Base-by-base conservation (phyloP, 2,888 invertebrate species). In the Drepana falcataria region DNA sequence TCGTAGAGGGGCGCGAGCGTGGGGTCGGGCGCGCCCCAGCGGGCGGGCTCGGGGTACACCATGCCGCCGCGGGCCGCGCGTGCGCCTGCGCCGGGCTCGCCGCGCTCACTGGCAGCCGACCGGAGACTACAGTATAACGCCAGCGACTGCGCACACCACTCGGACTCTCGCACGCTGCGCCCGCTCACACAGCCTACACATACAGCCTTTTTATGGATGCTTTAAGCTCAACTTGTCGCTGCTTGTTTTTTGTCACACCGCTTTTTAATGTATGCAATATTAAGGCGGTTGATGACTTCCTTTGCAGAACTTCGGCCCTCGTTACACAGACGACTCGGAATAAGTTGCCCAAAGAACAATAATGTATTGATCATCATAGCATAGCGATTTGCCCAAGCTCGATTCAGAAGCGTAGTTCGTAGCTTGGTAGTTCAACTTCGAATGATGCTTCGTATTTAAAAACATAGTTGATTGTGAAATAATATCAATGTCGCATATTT, bases 1-100 rank as follows among this genome's bases (percentile, higher is more conserved):
- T 93, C 93, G 91, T 93, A 93, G 83, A 93, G 92, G 81, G 93
- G 93, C 73, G 93, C 91, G 89, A 93, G 92, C 69, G 93, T 91
- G 73, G 91, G 87, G 81, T 93, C 92, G 88, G 92, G 92, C 90
- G 88, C 93, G 92, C 88, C 91, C 91, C 91, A 91, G 79, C 91
- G 90, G 83, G 88, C 79, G 72, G 93, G 90, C 85, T 93, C 93
- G 71, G 93, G 93, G 85, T 93, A 93, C 80, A 93, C 93, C 93
- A 93, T 93, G 85, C 83, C 78, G 80, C 79, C 83, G 83, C 79
- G 79, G 78, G n/a, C 61, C 68, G 65, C 77, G 77, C 77, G 78
- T 80, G 82, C 85, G 83, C 77, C 75, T 73, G 82, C 85, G 86
- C 85, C 85, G 85, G 77, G 81, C 81, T 72, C 76, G 77, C 80